These are phyloP conservation scores for Pristionchus fissidentatus DNA, from an alignment of 2,888 invertebrate genomes.

Conservation along the genomic window DNA sequence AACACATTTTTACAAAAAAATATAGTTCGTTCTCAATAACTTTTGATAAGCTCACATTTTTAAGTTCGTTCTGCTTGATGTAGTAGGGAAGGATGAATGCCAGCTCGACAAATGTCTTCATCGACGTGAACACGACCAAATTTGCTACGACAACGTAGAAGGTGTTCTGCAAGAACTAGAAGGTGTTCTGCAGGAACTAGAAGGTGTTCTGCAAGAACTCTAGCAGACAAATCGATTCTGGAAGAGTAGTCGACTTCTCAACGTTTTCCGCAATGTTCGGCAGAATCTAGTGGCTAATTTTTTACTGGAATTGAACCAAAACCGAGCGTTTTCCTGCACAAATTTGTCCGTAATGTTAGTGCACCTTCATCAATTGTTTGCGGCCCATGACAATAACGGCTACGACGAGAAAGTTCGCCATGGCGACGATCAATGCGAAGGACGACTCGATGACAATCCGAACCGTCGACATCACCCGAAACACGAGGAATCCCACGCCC, in stretches of 20 bases:
- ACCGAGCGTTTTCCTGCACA: neutral
- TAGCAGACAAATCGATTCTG: neutral
- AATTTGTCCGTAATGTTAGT: no score
- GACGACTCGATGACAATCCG: no score
- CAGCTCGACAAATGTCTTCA: slow-evolving; percentile 12
- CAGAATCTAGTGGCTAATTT: neutral
- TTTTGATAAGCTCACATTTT: no score
- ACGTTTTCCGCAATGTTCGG: neutral
- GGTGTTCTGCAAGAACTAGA: neutral
- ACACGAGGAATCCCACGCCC: no score
- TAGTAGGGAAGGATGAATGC: slow-evolving; percentile 28
- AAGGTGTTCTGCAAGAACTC: neutral
- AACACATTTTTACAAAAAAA: no score
- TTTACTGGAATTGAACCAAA: neutral
- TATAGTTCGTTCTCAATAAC: no score
- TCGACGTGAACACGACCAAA: neutral
- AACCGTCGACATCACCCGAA: no score
- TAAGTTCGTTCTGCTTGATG: neutral
- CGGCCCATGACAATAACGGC: neutral
- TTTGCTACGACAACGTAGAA: slow-evolving; percentile 8
- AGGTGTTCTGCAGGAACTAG: neutral
- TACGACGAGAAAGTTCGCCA: neutral
- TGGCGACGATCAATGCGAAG: neutral
- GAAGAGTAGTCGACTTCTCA: neutral
- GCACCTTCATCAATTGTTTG: neutral